Conservation (phyloP, 2,888 invertebrate species). For the Epinotia brunnichana region DNA sequence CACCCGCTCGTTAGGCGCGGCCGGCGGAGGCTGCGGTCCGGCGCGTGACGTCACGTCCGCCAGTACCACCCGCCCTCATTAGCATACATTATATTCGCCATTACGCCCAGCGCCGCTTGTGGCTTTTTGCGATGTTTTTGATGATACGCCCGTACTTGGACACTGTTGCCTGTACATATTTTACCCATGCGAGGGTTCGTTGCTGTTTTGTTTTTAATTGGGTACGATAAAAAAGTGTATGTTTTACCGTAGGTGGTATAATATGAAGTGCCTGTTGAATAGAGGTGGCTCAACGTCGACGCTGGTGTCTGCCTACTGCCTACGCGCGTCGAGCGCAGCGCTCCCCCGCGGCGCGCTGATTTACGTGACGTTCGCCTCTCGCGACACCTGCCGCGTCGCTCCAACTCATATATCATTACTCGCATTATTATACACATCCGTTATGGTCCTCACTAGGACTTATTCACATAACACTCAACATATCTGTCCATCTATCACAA, state of each 20-base stretch:
- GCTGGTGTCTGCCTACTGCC: constrained; percentile 43
- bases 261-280: constrained; percentile 22
- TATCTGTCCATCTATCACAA: constrained; percentile 13
- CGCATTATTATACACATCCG: constrained; percentile 12
- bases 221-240: constrained; percentile 33
- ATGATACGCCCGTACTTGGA: constrained; percentile 62
- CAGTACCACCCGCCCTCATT: constrained; percentile 75
- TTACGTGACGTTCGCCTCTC: constrained; percentile 54
- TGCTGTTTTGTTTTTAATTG: constrained; percentile 39
- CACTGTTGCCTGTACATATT: constrained; percentile 54
- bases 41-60: constrained; percentile 80
- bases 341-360: constrained; percentile 57
- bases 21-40: constrained; percentile 73
- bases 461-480: background rate
- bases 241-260: background rate
- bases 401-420: constrained; percentile 22
- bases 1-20: constrained; percentile 76
- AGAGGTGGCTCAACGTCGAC: constrained; percentile 5
- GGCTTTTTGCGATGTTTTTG: constrained; percentile 74
- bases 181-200: constrained; percentile 45
- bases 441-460: constrained; percentile 10
- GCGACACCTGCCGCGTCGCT: constrained; percentile 49
- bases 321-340: constrained; percentile 54
- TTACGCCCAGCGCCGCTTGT: constrained; percentile 73
- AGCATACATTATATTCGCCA: constrained; percentile 82